Evolutionary conservation across 2,888 invertebrate genomes (phyloP).

Genomic region (Platycheirus albimanus): DNA sequence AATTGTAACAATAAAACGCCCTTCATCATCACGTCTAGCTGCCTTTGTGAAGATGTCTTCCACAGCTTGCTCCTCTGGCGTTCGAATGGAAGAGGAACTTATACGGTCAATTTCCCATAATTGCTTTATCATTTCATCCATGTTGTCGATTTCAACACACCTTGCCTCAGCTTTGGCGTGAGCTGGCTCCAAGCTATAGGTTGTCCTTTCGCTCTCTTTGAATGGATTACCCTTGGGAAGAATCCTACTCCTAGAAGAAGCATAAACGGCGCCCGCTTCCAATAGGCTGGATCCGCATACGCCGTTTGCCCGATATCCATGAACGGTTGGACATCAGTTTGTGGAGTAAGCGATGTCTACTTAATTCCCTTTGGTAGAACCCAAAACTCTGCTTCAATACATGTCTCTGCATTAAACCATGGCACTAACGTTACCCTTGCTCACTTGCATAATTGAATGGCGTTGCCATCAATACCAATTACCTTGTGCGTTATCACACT

Average conservation of each 20-base stretch:
- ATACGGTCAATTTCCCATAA: neutral
- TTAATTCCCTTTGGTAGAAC: neutral
- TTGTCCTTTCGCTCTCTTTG: neutral
- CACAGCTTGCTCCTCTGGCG: neutral
- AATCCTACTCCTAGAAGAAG: neutral
- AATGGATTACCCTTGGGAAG: neutral
- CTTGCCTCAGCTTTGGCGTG: neutral
- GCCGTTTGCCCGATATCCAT: neutral
- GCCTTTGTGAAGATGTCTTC: neutral
- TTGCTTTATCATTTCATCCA: neutral
- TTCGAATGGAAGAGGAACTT: neutral
- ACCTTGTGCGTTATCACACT: neutral
- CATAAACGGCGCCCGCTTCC: neutral
- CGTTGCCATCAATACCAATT: neutral
- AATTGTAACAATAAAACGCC: neutral
- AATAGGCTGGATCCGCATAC: neutral
- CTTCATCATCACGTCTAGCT: neutral
- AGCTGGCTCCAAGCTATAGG: neutral
- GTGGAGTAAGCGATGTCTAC: neutral
- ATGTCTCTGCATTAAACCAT: neutral
- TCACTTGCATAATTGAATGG: neutral
- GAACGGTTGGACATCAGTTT: neutral
- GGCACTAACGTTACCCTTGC: neutral
- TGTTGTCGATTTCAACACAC: neutral
- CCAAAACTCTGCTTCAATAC: neutral